Conservation (phyloP, 2,113 vertebrate genomes). For the Callopanchax toddi region DNA sequence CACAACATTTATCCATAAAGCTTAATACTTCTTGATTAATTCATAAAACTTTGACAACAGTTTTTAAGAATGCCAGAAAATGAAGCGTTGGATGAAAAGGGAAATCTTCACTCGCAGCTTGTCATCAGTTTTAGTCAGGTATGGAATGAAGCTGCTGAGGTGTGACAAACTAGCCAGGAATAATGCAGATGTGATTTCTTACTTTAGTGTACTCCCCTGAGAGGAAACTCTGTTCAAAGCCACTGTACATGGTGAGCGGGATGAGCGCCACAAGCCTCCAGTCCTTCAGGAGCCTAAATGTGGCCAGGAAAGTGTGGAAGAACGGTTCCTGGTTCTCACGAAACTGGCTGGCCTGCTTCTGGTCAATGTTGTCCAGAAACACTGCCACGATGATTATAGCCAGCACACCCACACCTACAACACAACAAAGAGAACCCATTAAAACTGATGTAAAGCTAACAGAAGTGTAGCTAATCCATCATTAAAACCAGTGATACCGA, state of each 20-base stretch:
- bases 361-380: slow-evolving; percentile 87
- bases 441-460: neutral
- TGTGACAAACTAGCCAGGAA: too few species aligned
- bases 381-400: slow-evolving; percentile 84
- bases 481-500: slow-evolving; percentile 74
- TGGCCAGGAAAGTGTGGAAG: slow-evolving; percentile 85
- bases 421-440: neutral
- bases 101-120: too few species aligned
- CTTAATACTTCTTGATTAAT: neutral
- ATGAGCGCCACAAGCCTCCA: slow-evolving; percentile 86
- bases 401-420: slow-evolving; percentile 86
- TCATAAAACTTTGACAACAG: neutral
- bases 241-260: slow-evolving; percentile 92
- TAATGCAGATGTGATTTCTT: slow-evolving; percentile 16
- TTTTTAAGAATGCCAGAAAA: too few species aligned
- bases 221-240: slow-evolving; percentile 94
- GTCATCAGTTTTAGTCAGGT: too few species aligned
- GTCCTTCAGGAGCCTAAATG: slow-evolving; percentile 86
- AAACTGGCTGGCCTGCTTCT: slow-evolving; percentile 63
- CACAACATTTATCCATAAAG: neutral
- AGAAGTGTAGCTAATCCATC: too few species aligned
- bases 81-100: too few species aligned
- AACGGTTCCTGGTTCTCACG: slow-evolving; percentile 73
- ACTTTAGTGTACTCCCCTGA: slow-evolving; percentile 95
- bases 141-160: too few species aligned